Base-by-base conservation (phyloP, 2,113 vertebrate species). In the Sceloporus tristichus region DNA sequence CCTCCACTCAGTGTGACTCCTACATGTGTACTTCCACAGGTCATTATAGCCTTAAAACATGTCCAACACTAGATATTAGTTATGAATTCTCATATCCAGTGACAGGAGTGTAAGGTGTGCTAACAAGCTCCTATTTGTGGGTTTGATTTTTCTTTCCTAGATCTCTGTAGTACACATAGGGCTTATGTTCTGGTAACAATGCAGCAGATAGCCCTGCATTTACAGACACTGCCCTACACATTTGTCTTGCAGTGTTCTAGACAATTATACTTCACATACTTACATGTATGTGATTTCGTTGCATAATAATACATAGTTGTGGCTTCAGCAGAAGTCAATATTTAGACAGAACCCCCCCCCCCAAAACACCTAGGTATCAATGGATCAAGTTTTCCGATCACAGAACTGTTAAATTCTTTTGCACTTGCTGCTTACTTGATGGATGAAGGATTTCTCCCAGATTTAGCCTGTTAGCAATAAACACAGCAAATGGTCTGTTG, bases 401-500 rank as follows among this genome's bases (percentile, higher is more conserved):
- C 34, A 53, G 80, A 25, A 75, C 16, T 2, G 29, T 34, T 62
- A 19, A 38, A 83, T 27, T 27, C 29, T 25, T 29, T 5, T 27
- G 66, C 14, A 23, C 65, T 53, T 71, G 21, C 21, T 1, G 25
- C 71, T 84, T 76, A 34, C n/a, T 86, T 38, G 83, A 80, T 85
- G 70, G 54, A 85, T 81, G 82, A 85, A 75, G 38, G 78, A 89
- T 89, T 85, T 27, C 83, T 85, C 54, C 68, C n/a, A 75, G 83
- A 74, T 79, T 65, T 62, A 89, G 56, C 70, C 21, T 62, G 66
- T 85, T 89, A 65, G 56, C 56, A 75, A 75, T 80, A 84, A 81
- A 85, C 70, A 7, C 74, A 80, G 56, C 70, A 81, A 68, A 81
- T 89, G 25, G 62, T 74, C 27, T 73, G 40, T 76, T 85, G 34